Evolutionary conservation across 2,113 vertebrate species (phyloP).

Genomic region (Cottus gobio): DNA sequence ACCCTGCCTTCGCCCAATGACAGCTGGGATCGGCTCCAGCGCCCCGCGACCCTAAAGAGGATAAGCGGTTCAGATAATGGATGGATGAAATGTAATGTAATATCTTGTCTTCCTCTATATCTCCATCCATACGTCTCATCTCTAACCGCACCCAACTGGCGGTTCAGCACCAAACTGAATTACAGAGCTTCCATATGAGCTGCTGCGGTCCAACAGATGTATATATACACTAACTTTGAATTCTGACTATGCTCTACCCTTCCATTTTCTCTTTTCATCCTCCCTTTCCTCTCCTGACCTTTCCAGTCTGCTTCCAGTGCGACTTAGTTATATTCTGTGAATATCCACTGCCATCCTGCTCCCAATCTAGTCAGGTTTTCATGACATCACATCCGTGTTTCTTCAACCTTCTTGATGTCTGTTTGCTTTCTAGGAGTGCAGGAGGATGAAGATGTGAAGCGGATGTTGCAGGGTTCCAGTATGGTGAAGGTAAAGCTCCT

Average conservation of each 20-base stretch:
- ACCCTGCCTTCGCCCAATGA: too few relatives aligned
- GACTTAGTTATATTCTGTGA: not conserved
- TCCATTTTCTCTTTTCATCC: not conserved
- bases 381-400: not conserved
- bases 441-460: conserved; percentile 89
- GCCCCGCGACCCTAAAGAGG: too few relatives aligned
- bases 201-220: conserved; percentile 14
- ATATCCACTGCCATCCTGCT: not conserved
- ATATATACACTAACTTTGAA: conserved; percentile 22
- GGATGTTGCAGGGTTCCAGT: conserved; percentile 89
- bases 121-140: not conserved
- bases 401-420: not conserved
- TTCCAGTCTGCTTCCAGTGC: not conserved
- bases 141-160: not conserved
- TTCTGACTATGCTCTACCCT: not conserved
- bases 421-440: conserved; percentile 83
- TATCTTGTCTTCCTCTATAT: not conserved
- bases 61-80: too few relatives aligned
- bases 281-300: conserved; percentile 1
- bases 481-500: conserved; percentile 80
- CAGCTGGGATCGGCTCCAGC: too few relatives aligned
- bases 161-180: conserved; percentile 1
- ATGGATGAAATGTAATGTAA: too few relatives aligned
- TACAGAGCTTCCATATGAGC: conserved; percentile 19
- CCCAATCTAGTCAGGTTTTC: not conserved